Base-by-base conservation (phyloP, 1,140 invertebrate species). In the Orius insidiosus region DNA sequence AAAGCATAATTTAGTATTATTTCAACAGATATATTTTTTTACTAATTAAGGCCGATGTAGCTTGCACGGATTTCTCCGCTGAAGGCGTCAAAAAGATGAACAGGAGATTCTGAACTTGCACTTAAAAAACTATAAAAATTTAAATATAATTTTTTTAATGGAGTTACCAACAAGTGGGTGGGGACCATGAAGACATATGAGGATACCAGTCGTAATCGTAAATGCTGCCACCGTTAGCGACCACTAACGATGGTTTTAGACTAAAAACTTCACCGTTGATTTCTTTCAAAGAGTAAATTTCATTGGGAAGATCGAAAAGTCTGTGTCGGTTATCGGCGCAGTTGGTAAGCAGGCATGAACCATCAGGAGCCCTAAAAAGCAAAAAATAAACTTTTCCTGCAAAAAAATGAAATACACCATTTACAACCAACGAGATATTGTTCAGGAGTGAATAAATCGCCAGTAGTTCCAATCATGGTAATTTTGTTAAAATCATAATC, bases 131-230 rank as follows among this genome's bases (percentile, higher is more conserved):
- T 57, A 43, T 37, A 56, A 55, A 24, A 47, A 51, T 39, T n/a
- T n/a, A 24, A 24, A 24, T 24, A 24, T 24, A n/a, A n/a, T n/a
- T n/a, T n/a, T 24, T 4, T 24, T 24, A 7, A 24, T 4, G 10
- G 11, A 4, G 66, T 66, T 64, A 87, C 82, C 81, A 87, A 59
- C 85, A 88, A 14, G 78, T 81, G 39, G 69, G 69, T 11, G 84
- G 78, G 48, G 80, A 65, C 55, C 64, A 63, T 46, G 84, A 87
- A 55, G 74, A 80, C 86, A 93, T 93, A 11, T 67, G 66, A 18
- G 89, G 88, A 69, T 83, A 93, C 90, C 90, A 97, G 55, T 72
- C 78, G 59, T 75, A 90, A 58, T 96, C 90, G 66, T 95, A 96
- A 38, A 96, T 71, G 6, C 79, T 66, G 16, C 87, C 88, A 37